These are phyloP conservation scores for Julus scandinavius DNA, from an alignment of 2,888 invertebrate species.

Conservation along the genomic window DNA sequence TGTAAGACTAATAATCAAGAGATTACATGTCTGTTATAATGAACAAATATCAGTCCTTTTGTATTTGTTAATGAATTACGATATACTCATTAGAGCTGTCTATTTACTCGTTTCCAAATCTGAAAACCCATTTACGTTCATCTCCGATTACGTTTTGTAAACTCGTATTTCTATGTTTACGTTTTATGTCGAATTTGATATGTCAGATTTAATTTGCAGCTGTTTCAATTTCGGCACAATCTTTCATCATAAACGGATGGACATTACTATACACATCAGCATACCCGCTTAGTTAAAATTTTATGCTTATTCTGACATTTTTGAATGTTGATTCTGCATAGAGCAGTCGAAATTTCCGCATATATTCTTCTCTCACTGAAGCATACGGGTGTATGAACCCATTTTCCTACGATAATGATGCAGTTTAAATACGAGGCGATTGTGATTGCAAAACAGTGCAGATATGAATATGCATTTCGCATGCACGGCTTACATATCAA, in stretches of 20 bases:
- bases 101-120: too few species aligned
- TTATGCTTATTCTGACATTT: not conserved
- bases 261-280: not conserved
- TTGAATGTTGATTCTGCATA: not conserved
- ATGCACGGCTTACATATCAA: not conserved
- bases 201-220: not conserved
- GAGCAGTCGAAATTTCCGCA: not conserved
- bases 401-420: slow-evolving; percentile 7
- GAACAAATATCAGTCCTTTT: too few species aligned
- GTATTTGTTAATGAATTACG: too few species aligned
- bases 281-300: not conserved
- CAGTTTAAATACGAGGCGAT: not conserved
- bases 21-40: too few species aligned
- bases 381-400: not conserved
- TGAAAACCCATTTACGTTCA: too few species aligned
- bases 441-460: not conserved
- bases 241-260: not conserved
- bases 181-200: not conserved
- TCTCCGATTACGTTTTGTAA: too few species aligned
- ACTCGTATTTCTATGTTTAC: too few species aligned
- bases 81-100: too few species aligned
- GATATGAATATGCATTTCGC: slow-evolving; percentile 12
- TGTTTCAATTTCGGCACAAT: not conserved
- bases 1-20: too few species aligned
- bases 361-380: too few species aligned